phyloP scores from a whole-genome alignment of 1,140 invertebrate genomes.

The Sycophila sp. region DNA sequence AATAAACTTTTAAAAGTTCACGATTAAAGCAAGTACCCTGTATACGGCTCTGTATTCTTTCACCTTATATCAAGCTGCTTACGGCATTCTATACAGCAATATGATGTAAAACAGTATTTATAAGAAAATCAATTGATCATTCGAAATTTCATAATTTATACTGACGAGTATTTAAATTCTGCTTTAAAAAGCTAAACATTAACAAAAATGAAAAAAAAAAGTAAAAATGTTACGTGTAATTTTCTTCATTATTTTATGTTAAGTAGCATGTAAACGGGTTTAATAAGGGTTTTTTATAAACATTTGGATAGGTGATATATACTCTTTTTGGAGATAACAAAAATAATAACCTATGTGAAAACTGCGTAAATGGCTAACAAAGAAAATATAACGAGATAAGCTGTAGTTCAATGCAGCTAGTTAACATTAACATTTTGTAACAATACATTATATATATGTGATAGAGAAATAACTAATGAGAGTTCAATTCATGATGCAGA shows the following conservation, averaged over 20 bases:
- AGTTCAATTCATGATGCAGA: constrained; percentile 18
- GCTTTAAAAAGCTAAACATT: not conserved
- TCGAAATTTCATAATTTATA: not conserved
- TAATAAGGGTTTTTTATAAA: constrained; percentile 32
- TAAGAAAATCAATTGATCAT: constrained; percentile 19
- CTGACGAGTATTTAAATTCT: constrained; percentile 2
- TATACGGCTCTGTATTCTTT: constrained; percentile 35
- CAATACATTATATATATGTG: not conserved
- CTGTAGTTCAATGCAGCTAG: not conserved
- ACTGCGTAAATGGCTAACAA: not conserved
- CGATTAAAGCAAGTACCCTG: constrained; percentile 36
- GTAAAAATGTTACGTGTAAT: constrained; percentile 14
- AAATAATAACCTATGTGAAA: constrained; percentile 6
- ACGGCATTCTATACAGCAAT: constrained; percentile 25
- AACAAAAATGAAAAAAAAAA: not conserved
- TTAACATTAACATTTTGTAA: constrained; percentile 18
- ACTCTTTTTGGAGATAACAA: constrained; percentile 13
- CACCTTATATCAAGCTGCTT: constrained; percentile 20
- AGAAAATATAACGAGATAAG: not conserved
- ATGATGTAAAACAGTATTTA: constrained; percentile 40
- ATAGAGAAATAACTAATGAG: constrained; percentile 1
- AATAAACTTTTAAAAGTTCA: not conserved
- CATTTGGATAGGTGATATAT: constrained; percentile 23
- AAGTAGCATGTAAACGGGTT: constrained; percentile 31
- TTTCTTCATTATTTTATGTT: constrained; percentile 9